A percentile compares a stretch with the other conserved stretches of the same genome.
Conservation (phyloP, 2,888 invertebrate genomes). For the Ephialtes manifestator region DNA sequence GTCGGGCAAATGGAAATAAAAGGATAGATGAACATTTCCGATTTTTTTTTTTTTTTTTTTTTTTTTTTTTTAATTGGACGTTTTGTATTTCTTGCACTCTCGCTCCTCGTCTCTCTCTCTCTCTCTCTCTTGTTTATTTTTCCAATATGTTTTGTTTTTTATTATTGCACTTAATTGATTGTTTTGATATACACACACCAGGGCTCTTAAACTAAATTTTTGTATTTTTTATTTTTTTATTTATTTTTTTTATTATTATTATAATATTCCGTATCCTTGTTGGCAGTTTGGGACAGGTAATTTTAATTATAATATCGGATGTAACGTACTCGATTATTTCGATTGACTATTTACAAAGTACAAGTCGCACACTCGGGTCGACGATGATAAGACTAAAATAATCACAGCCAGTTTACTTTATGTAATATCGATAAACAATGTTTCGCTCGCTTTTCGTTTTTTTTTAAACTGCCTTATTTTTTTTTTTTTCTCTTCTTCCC, state of each 20-base stretch:
- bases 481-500: background rate
- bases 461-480: slow-evolving; percentile 18
- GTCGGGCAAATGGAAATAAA: slow-evolving; percentile 18
- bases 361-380: slow-evolving; percentile 70
- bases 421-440: slow-evolving; percentile 78
- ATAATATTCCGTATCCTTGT: slow-evolving; percentile 56
- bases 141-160: slow-evolving; percentile 49
- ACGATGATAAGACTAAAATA: slow-evolving; percentile 82
- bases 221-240: slow-evolving; percentile 22
- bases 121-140: slow-evolving; percentile 44
- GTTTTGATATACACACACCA: slow-evolving; percentile 76
- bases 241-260: slow-evolving; percentile 50
- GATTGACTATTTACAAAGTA: slow-evolving; percentile 67
- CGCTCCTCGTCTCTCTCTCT: slow-evolving; percentile 53
- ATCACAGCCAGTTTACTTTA: slow-evolving; percentile 84
- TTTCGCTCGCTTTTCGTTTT: slow-evolving; percentile 26
- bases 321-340: slow-evolving; percentile 60
- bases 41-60: slow-evolving; percentile 11
- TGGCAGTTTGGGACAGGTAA: slow-evolving; percentile 54
- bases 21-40: slow-evolving; percentile 40
- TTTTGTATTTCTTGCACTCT: slow-evolving; percentile 60
- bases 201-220: slow-evolving; percentile 23
- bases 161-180: slow-evolving; percentile 80
- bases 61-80: slow-evolving; percentile 52
- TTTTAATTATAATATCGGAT: slow-evolving; percentile 52